Base-by-base conservation (phyloP, 2,888 invertebrate genomes). In the Crocallis elinguaria region DNA sequence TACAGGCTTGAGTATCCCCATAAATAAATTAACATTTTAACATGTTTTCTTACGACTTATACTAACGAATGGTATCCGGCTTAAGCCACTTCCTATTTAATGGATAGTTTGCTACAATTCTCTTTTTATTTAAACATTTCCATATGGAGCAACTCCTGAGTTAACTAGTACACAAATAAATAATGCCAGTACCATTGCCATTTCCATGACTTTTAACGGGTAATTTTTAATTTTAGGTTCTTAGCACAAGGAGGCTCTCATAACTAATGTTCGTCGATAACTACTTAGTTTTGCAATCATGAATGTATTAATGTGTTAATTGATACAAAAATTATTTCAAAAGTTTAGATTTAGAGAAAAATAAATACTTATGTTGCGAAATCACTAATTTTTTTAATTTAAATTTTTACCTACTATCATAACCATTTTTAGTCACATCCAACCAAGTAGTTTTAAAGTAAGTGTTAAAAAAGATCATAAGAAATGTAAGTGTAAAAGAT, bases 1-100 rank as follows among this genome's bases (percentile, higher is more conserved):
- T 78, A 80, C 64, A 79, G 88, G 49, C 71, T 91, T 29, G 88
- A 89, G 54, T 62, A 90, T 29, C 91, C 91, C 16, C 79, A 79
- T 32, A 88, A 87, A 69, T 88, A 84, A 77, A 39, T 37, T 14
- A 42, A 38, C 36, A 44, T 33, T 37, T 21, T 30, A 3, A 8
- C 14, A 19, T 6, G 0, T 32, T 29, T 35, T 39, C 14, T 12
- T 19, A 30, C 5, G 27, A 16, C 36, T 44, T 32, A n/a, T n/a
- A 33, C 32, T 44, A 23, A 45, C 17, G 37, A 23, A 43, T 35
- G 29, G 46, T 39, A 41, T 37, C 17, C 29, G 38, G 41, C 48
- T 51, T 32, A 39, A 43, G 51, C 36, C 54, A 45, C 25, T 13
- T 43, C 37, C 50, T 43, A 43, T 21, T 33, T 60, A 60, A 56